Conservation (phyloP, 2,797 vertebrate species). For the Siniperca undulata region DNA sequence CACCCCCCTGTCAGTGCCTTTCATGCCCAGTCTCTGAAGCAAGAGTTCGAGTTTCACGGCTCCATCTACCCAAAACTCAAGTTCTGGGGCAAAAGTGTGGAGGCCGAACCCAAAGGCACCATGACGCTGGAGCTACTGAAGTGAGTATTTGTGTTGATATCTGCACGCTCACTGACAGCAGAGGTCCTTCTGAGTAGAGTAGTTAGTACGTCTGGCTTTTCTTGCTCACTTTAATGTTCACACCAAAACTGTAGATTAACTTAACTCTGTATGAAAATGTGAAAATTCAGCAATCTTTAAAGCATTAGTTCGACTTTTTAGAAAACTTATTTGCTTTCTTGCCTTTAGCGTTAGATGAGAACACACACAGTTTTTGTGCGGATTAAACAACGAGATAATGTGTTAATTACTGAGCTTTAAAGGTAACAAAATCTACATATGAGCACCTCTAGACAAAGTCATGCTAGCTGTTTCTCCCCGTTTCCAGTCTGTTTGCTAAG, state of each 20-base stretch:
- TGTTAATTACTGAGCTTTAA: background rate
- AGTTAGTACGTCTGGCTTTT: background rate
- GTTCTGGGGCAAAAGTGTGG: constrained; percentile 99
- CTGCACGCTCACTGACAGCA: background rate
- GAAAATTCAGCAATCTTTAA: background rate
- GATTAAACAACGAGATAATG: background rate
- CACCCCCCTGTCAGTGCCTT: constrained; percentile 98
- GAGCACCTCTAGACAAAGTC: too few relatives aligned
- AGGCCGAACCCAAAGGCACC: constrained; percentile 96
- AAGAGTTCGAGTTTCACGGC: constrained; percentile 96
- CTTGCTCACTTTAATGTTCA: background rate
- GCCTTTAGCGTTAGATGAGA: background rate
- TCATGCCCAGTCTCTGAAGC: constrained; percentile 92
- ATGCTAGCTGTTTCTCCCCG: too few relatives aligned
- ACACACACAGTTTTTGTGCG: background rate
- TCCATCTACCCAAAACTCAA: constrained; percentile 98
- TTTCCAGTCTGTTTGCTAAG: background rate
- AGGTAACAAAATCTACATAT: background rate
- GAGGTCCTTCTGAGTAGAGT: too few relatives aligned
- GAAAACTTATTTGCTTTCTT: background rate
- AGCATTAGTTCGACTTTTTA: background rate
- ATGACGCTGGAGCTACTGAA: constrained; percentile 95
- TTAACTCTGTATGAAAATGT: background rate
- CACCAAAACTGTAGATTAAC: background rate
- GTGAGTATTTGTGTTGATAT: constrained; percentile 83